phyloP scores from a whole-genome alignment of 2,888 invertebrate species.

The Standfussiana lucernea region DNA sequence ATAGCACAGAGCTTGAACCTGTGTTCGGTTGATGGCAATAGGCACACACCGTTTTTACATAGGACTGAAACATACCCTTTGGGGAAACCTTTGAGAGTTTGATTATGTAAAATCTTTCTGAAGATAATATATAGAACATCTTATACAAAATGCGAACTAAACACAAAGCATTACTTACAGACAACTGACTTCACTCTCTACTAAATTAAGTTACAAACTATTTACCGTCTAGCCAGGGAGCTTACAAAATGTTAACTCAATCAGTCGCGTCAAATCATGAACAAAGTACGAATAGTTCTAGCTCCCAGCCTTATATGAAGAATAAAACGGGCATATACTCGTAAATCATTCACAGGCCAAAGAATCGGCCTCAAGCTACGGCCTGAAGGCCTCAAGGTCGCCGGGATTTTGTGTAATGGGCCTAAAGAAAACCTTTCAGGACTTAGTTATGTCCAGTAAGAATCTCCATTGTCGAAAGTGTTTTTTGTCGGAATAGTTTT shows the following conservation, averaged over 20 bases:
- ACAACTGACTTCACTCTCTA: not conserved
- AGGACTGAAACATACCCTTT: not conserved
- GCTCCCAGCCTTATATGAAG: constrained; percentile 58
- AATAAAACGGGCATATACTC: constrained; percentile 67
- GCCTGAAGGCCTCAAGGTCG: constrained; percentile 61
- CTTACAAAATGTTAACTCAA: constrained; percentile 48
- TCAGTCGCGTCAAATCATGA: constrained; percentile 49
- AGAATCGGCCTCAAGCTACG: constrained; percentile 60
- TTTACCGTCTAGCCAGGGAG: constrained; percentile 6
- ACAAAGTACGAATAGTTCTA: constrained; percentile 24
- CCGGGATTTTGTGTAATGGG: constrained; percentile 61
- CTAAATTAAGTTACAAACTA: constrained; percentile 44
- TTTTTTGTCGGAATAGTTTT: constrained; percentile 53
- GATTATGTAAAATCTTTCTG: not conserved
- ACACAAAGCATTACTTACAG: constrained; percentile 7
- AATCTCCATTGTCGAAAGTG: constrained; percentile 54
- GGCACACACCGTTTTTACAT: no score
- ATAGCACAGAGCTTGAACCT: no score
- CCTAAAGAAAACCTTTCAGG: constrained; percentile 62
- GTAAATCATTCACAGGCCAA: constrained; percentile 75
- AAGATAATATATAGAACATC: not conserved
- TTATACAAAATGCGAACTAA: not conserved
- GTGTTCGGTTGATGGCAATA: no score
- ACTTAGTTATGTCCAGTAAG: constrained; percentile 62
- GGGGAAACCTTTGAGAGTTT: no score